Evolutionary conservation across 2,113 vertebrate genomes (phyloP).

Genomic region (Indri indri): DNA sequence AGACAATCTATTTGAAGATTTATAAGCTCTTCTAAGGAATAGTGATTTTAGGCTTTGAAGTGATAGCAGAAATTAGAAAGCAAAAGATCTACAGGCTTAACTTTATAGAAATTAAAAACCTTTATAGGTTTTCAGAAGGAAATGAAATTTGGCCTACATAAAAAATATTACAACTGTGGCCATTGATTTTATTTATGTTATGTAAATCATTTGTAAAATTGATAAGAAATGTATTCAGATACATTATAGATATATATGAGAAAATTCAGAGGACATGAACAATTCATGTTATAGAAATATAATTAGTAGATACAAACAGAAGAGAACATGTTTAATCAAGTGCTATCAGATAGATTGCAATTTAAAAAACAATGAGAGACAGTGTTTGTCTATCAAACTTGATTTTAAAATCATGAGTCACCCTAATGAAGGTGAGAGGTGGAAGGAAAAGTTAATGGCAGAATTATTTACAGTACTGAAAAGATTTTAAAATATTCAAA

Average conservation of each 20-base stretch:
- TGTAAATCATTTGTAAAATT: neutral
- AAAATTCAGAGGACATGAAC: neutral
- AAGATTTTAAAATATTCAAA: neutral
- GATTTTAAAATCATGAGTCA: neutral
- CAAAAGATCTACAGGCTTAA: neutral
- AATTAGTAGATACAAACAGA: neutral
- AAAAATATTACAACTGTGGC: neutral
- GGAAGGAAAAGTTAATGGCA: neutral
- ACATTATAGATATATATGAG: neutral
- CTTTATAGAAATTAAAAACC: neutral
- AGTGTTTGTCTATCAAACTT: neutral
- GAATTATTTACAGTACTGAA: neutral
- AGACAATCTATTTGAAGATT: slow-evolving; percentile 18
- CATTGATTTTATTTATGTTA: neutral
- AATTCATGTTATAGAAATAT: neutral
- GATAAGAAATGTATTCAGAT: slow-evolving; percentile 20
- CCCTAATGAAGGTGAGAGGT: neutral
- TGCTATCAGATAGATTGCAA: neutral
- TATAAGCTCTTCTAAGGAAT: neutral
- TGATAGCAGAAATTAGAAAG: slow-evolving; percentile 28
- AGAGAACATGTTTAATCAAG: neutral
- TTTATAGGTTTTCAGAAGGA: neutral
- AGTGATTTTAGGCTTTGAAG: slow-evolving; percentile 14
- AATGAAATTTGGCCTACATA: neutral
- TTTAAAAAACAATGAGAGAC: neutral